Base-by-base conservation (phyloP, 2,888 invertebrate species). In the Hemistola chrysoprasaria region DNA sequence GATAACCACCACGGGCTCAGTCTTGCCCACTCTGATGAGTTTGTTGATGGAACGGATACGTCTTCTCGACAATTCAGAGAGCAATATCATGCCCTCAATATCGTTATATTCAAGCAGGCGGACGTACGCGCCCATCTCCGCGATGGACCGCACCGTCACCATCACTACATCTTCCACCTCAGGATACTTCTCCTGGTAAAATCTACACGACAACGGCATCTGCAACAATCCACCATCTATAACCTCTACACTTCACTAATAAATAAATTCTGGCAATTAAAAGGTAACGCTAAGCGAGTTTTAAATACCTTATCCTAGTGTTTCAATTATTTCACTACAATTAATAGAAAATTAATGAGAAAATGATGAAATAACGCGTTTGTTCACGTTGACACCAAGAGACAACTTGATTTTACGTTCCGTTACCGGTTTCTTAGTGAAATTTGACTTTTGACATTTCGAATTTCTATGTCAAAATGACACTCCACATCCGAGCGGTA, bases 81-180 rank as follows among this genome's bases (percentile, higher is more conserved):
- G 92, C 71, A 99, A 89, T 53, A 99, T 99, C 99, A 99, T 99
- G 68, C 98, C 98, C 84, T 99, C 99, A 59, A 98, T 99, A 71
- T 98, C 98, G 82, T 99, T 98, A 79, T 99, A 99, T 86, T 99
- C 99, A 52, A 99, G 89, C 47, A 99, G 90, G 79, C 98, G 97
- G 8, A 99, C 99, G 80, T 99, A 99, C 1, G 99, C 99, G 45
- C 99, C 99, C 99, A 99, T 99, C 90, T 99, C 99, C 8, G 98
- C 99, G 68, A 99, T 99, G 52, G 97, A 95, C 27, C 97, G 92
- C 1, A 99, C 99, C 75, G 98, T 99, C 11, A 98, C 99, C 98
- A 99, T 98, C 29, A 99, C 99, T 31, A 99, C 98, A 93, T 99
- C 99, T 68, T 99, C 99, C 45, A 98, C 94, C 78, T 99, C 99